Base-by-base conservation (phyloP, 2,113 vertebrate species). In the Syngnathus typhle region DNA sequence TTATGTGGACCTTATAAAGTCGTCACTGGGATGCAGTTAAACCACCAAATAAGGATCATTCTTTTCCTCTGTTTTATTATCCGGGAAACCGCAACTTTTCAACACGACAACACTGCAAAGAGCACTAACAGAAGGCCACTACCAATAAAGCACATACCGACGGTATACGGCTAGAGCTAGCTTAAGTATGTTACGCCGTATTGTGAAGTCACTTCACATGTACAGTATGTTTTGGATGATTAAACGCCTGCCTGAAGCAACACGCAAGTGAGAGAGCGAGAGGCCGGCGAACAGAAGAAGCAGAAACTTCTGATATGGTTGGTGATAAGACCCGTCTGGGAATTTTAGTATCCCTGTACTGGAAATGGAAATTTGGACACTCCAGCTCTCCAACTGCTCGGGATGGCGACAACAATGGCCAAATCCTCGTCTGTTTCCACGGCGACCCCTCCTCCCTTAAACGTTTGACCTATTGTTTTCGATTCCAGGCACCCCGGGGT, bases 391-490 rank as follows among this genome's bases (percentile, higher is more conserved):
- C 66, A 78, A 77, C 65, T 1, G 62, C 75, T 77, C 72, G 73
- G 75, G 67, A 80, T 70, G 73, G 49, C 19, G n/a, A 19, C 64
- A 71, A 84, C 82, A 85, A 84, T 79, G 51, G 71, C 69, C 8
- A 83, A 74, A 73, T 71, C 72, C 64, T 44, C 55, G 71, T 74
- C 74, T 81, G 83, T 83, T 85, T 81, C 65, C 82, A 74, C 81
- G 78, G 66, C 75, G 74, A 84, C 82, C 71, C 27, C 67, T 68
- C 27, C 64, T 70, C 27, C 73, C 67, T 49, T n/a, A 13, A 67
- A 78, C 80, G 83, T 82, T 58, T 82, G 78, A 84, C 81, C 82
- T 81, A 36, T 51, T 82, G 64, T 69, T 72, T 74, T 84, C 64
- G 23, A 81, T 32, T n/a, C 64, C 69, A 68, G 73, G 69, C 63